phyloP scores from a whole-genome alignment of 2,113 vertebrate genomes.

The Octodon degus region DNA sequence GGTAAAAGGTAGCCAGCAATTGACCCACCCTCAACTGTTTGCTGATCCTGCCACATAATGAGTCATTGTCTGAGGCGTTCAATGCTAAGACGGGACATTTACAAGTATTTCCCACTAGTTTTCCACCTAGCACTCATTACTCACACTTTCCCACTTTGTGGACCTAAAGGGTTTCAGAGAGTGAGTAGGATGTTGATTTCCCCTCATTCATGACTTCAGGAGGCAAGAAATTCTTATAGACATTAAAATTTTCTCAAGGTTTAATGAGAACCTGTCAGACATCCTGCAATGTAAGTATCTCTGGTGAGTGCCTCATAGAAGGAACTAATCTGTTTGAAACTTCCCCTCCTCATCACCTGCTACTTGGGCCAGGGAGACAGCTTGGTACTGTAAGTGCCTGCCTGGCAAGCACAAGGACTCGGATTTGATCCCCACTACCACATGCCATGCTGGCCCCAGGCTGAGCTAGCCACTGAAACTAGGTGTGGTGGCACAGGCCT shows the following conservation, averaged over 20 bases:
- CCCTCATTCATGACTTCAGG: neutral
- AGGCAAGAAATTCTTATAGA: neutral
- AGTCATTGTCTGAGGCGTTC: neutral
- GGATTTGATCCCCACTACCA: too few species aligned
- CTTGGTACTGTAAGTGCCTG: too few species aligned
- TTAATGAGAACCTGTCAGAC: neutral
- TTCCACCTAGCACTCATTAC: neutral
- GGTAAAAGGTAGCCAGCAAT: neutral
- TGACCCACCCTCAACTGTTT: neutral
- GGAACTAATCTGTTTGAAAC: neutral
- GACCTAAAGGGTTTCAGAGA: fast-evolving
- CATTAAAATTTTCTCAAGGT: neutral
- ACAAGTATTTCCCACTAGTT: neutral
- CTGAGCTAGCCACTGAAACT: too few species aligned
- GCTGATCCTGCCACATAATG: neutral
- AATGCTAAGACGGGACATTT: neutral
- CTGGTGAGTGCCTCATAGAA: neutral
- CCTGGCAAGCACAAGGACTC: too few species aligned
- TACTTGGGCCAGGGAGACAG: neutral
- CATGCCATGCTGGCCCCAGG: too few species aligned
- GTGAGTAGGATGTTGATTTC: neutral
- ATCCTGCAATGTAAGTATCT: neutral
- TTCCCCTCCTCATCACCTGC: neutral
- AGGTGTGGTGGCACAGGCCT: too few species aligned
- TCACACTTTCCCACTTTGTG: neutral